These are phyloP conservation scores for Magallana nippona DNA, from an alignment of 2,888 invertebrate species.

Conservation along the genomic window DNA sequence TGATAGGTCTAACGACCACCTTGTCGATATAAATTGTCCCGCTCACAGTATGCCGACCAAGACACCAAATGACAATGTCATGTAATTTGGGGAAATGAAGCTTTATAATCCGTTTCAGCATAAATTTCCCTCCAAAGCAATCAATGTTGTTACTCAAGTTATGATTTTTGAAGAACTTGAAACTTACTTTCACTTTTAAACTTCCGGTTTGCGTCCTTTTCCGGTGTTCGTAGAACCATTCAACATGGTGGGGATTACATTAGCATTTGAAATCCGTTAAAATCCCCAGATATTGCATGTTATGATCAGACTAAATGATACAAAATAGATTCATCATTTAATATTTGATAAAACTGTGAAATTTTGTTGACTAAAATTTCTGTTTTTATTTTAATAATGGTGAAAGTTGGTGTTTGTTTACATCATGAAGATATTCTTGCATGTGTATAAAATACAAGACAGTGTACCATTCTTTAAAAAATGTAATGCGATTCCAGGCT, in stretches of 20 bases:
- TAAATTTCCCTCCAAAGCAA: background rate
- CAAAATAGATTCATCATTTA: no score
- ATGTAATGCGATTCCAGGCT: no score
- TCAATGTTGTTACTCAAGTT: background rate
- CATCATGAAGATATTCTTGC: background rate
- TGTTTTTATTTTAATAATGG: background rate
- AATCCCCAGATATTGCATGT: background rate
- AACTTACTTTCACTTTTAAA: constrained; percentile 36
- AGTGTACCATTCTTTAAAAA: no score
- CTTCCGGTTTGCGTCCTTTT: constrained; percentile 48
- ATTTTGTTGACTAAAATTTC: no score
- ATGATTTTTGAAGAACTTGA: background rate
- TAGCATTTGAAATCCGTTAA: constrained; percentile 20
- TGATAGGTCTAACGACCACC: background rate
- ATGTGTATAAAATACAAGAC: no score
- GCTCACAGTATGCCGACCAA: background rate
- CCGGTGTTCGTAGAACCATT: constrained; percentile 43
- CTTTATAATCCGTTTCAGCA: background rate
- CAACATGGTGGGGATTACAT: constrained; percentile 42
- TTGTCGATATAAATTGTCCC: background rate
- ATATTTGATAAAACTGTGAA: no score
- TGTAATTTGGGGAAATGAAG: background rate
- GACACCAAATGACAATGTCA: background rate
- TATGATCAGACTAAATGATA: no score
- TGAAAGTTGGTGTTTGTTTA: background rate